phyloP scores from a whole-genome alignment of 1,140 invertebrate genomes.

The Drosophila subpulchrella region DNA sequence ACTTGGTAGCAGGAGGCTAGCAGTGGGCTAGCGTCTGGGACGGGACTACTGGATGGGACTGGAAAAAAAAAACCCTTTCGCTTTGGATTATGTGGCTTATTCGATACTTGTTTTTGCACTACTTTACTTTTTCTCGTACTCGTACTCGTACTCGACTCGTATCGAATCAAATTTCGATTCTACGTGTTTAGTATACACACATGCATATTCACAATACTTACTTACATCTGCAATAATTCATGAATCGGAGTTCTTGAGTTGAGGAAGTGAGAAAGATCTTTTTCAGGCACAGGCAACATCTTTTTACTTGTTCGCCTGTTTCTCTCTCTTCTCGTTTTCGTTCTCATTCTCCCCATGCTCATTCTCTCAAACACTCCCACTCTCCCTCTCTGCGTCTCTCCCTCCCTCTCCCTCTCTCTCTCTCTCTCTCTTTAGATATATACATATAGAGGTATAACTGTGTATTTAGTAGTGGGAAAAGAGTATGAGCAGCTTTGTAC shows the following conservation, averaged over 20 bases:
- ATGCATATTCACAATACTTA: slow-evolving; percentile 12
- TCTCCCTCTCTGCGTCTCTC: slow-evolving; percentile 3
- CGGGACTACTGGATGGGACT: not conserved
- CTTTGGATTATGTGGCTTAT: slow-evolving; percentile 12
- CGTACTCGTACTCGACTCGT: slow-evolving; percentile 3
- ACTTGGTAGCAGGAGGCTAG: not conserved
- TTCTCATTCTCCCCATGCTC: slow-evolving; percentile 13
- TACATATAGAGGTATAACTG: slow-evolving; percentile 1
- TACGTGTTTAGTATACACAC: not conserved
- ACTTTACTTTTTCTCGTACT: slow-evolving; percentile 8
- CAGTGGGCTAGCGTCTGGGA: slow-evolving; percentile 1
- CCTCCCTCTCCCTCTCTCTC: slow-evolving; percentile 4
- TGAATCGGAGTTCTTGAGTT: slow-evolving; percentile 52
- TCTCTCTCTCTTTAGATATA: not conserved
- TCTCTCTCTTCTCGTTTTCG: slow-evolving; percentile 5
- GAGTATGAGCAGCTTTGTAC: slow-evolving; percentile 34
- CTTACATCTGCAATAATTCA: slow-evolving; percentile 21
- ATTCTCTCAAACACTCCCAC: slow-evolving; percentile 41
- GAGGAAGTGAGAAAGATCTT: slow-evolving; percentile 43
- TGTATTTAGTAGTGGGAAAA: slow-evolving; percentile 1
- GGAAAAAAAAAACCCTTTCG: slow-evolving; percentile 1
- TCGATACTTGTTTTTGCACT: slow-evolving; percentile 48
- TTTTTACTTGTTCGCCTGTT: slow-evolving; percentile 1
- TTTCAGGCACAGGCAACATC: slow-evolving; percentile 28
- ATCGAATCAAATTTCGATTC: slow-evolving; percentile 14